phyloP scores from a whole-genome alignment of 2,797 vertebrate species.

The Macrochelys suwanniensis region DNA sequence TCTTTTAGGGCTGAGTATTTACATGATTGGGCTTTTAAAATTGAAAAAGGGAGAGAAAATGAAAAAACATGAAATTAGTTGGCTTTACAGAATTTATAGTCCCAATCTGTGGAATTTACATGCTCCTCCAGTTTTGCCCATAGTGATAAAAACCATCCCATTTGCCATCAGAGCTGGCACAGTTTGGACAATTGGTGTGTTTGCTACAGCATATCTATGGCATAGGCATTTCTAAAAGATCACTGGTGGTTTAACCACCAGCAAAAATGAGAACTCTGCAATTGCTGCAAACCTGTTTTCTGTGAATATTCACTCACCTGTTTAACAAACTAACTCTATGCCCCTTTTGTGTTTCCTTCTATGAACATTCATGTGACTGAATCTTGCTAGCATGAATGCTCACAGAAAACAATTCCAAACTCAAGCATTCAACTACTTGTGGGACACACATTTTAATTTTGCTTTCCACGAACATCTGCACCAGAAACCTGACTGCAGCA shows the following conservation, averaged over 20 bases:
- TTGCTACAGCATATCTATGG: background rate
- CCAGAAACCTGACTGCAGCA: background rate
- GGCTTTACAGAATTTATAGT: background rate
- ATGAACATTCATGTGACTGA: background rate
- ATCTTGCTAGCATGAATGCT: background rate
- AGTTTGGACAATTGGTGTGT: background rate
- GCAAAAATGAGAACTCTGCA: background rate
- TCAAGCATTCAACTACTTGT: background rate
- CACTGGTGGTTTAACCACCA: background rate
- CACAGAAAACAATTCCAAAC: background rate
- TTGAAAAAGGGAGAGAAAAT: background rate
- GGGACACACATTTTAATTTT: background rate
- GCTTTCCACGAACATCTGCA: background rate
- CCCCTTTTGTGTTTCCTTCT: background rate
- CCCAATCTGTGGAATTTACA: background rate
- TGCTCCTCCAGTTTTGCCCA: background rate
- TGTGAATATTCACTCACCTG: background rate
- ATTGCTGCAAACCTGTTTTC: background rate
- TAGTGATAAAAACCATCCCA: background rate
- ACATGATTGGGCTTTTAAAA: background rate
- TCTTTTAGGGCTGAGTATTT: background rate
- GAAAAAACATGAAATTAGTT: background rate
- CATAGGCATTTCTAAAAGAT: background rate
- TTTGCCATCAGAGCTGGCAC: background rate
- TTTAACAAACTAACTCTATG: background rate